phyloP scores from a whole-genome alignment of 2,888 invertebrate genomes.

The Rapana venosa region DNA sequence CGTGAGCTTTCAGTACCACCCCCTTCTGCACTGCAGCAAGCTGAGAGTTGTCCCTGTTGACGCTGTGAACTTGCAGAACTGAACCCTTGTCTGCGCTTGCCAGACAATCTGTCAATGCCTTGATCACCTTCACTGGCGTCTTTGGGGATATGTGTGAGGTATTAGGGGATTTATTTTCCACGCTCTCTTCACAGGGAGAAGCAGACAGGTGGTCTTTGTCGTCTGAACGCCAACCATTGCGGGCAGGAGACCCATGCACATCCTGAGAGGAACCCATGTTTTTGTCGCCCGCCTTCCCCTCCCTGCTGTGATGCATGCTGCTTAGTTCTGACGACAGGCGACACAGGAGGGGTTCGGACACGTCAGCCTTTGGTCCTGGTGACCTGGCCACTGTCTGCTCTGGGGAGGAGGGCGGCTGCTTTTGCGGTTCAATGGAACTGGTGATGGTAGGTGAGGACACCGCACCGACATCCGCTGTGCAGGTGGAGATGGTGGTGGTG shows the following conservation, averaged over 20 bases:
- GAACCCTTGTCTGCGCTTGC: background rate
- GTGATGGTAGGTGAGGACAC: background rate
- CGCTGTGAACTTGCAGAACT: background rate
- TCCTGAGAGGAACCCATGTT: background rate
- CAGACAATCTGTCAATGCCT: background rate
- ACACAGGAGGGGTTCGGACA: background rate
- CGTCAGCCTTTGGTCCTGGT: background rate
- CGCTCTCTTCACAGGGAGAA: background rate
- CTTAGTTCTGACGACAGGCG: background rate
- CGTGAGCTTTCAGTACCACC: background rate
- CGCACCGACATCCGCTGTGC: no score
- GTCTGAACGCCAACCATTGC: background rate
- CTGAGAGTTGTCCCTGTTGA: background rate
- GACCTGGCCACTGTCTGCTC: no score
- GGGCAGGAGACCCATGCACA: background rate
- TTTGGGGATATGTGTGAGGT: background rate
- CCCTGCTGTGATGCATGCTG: background rate
- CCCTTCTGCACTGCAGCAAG: background rate
- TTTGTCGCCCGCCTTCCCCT: background rate
- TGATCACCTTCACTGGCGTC: background rate
- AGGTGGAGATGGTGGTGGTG: no score
- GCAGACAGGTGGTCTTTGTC: background rate
- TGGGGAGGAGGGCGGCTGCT: background rate
- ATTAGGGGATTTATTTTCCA: slow-evolving; percentile 19
- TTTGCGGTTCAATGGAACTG: background rate